These are phyloP conservation scores for Microplitis demolitor DNA, from an alignment of 1,140 invertebrate genomes.

Conservation along the genomic window DNA sequence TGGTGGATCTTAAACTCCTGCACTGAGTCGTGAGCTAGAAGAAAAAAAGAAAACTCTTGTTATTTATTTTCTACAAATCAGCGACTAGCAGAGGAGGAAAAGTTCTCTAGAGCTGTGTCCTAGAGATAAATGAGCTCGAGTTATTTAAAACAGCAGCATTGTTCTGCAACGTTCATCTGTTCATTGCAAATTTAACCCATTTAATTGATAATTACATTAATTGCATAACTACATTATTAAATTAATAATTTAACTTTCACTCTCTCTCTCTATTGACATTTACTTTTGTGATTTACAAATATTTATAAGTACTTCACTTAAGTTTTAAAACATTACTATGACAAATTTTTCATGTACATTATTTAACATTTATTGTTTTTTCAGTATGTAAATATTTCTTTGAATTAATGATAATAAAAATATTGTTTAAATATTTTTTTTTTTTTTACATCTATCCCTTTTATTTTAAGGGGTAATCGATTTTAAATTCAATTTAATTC, in stretches of 20 bases:
- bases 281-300: conserved; percentile 21
- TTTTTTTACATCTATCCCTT: too few relatives aligned
- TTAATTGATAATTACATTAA: conserved; percentile 14
- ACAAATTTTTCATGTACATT: background rate
- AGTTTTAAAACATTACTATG: too few relatives aligned
- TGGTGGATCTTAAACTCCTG: conserved; percentile 5
- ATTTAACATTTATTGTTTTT: background rate
- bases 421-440: background rate
- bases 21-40: background rate
- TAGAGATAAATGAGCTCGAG: background rate
- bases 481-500: too few relatives aligned
- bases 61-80: background rate
- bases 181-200: conserved; percentile 24
- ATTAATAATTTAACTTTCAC: background rate
- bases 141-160: background rate
- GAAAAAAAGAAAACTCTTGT: background rate
- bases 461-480: too few relatives aligned
- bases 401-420: background rate
- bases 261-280: background rate
- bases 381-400: conserved; percentile 7
- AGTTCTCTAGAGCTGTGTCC: background rate
- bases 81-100: background rate
- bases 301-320: too few relatives aligned
- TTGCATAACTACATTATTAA: background rate
- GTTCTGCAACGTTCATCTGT: conserved; percentile 1